phyloP scores from a whole-genome alignment of 2,797 vertebrate species.

The Merluccius polli region DNA sequence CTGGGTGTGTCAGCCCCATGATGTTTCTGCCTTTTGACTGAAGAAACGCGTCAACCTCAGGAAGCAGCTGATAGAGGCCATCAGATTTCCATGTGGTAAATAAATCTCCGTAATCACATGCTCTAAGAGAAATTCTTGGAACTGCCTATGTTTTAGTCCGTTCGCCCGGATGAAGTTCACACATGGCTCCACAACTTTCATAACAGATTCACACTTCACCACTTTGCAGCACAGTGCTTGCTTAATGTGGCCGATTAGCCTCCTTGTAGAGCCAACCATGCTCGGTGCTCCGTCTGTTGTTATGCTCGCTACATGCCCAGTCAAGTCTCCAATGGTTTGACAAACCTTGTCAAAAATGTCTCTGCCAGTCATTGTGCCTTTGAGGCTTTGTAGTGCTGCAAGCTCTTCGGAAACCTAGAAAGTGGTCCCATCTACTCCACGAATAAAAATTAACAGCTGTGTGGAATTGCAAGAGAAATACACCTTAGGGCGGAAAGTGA shows the following conservation, averaged over 20 bases:
- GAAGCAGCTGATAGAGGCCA: slow-evolving; percentile 1
- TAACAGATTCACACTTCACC: too few relatives aligned
- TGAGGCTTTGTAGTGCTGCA: too few relatives aligned
- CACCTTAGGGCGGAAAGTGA: neutral
- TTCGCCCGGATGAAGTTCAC: neutral
- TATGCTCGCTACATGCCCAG: neutral
- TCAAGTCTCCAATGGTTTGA: slow-evolving; percentile 2
- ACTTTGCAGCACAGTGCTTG: neutral
- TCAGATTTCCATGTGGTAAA: neutral
- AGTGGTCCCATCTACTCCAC: neutral
- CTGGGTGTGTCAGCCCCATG: neutral
- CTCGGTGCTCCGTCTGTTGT: neutral
- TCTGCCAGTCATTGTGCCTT: too few relatives aligned
- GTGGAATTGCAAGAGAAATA: neutral
- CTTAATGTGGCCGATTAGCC: neutral
- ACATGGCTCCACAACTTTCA: neutral
- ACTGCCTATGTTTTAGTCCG: neutral
- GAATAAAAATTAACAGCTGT: slow-evolving; percentile 2
- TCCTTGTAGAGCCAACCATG: neutral
- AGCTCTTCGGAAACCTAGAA: neutral
- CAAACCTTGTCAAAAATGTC: neutral
- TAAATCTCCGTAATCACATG: neutral
- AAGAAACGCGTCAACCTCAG: neutral
- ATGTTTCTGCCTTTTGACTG: neutral
- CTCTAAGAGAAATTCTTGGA: neutral